Percentiles rank a stretch among this genome's conserved stretches.
These are phyloP conservation scores for Rissa tridactyla DNA, from an alignment of 2,113 vertebrate species.

Conservation along the genomic window DNA sequence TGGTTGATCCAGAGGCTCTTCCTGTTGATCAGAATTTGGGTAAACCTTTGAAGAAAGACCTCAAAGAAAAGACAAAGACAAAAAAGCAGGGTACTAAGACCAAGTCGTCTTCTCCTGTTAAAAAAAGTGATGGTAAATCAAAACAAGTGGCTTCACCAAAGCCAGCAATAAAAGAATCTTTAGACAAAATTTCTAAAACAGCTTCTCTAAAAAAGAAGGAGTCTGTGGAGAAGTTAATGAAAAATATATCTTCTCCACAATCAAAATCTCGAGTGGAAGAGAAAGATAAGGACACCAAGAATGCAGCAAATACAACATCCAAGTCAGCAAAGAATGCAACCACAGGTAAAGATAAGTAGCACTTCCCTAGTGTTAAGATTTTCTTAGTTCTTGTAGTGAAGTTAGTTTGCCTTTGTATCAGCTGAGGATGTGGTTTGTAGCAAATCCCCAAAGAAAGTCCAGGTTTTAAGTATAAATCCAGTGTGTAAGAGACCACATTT, in stretches of 20 bases:
- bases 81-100: neutral
- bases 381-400: neutral
- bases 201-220: neutral
- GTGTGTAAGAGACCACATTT: neutral
- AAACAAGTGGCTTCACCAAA: neutral
- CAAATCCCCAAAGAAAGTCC: neutral
- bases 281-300: neutral
- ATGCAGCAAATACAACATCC: neutral
- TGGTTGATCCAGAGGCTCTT: slow-evolving; percentile 93
- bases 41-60: slow-evolving; percentile 83
- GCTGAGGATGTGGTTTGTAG: neutral
- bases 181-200: neutral
- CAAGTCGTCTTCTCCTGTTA: neutral
- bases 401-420: neutral
- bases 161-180: neutral
- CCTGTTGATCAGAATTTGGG: slow-evolving; percentile 85
- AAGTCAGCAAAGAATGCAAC: neutral
- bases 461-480: neutral
- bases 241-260: neutral
- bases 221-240: neutral
- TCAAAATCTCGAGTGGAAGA: neutral
- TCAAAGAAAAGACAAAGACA: neutral
- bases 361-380: neutral
- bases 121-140: neutral
- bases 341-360: neutral